A percentile compares a stretch with the other conserved stretches of the same genome.
These are phyloP conservation scores for Gallinago paraguaiae DNA, from an alignment of 2,113 vertebrate genomes.

Conservation along the genomic window DNA sequence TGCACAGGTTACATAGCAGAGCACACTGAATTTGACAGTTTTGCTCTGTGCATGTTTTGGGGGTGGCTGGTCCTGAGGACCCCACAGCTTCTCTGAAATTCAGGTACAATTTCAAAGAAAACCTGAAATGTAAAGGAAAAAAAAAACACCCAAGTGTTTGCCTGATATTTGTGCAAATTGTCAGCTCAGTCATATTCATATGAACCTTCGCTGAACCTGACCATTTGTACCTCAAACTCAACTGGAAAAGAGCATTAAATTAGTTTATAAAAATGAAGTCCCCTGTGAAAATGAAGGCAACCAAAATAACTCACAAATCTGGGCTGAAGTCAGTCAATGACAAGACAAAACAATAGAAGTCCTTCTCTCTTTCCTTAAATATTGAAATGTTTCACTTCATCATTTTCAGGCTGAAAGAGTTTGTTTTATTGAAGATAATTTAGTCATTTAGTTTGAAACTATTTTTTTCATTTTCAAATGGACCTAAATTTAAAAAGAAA, in stretches of 20 bases:
- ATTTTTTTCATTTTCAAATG: background rate
- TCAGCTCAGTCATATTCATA: background rate
- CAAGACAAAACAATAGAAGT: conserved; percentile 21
- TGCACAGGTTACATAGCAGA: conserved; percentile 17
- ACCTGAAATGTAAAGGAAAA: background rate
- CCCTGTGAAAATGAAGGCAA: conserved; percentile 19
- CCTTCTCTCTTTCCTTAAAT: background rate
- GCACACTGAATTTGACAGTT: background rate
- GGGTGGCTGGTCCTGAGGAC: background rate
- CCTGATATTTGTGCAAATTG: background rate
- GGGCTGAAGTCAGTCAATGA: background rate
- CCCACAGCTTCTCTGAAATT: background rate
- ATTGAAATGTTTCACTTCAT: background rate
- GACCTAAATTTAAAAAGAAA: background rate
- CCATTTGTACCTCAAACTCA: background rate
- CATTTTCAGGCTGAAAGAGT: background rate
- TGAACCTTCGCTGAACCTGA: background rate
- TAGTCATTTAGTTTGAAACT: background rate
- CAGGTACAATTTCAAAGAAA: background rate
- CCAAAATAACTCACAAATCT: conserved; percentile 12
- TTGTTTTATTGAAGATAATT: background rate
- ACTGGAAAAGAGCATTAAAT: background rate
- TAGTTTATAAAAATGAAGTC: background rate
- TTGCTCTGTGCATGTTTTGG: background rate
- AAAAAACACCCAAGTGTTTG: background rate